These are phyloP conservation scores for Epinephelus awoara DNA, from an alignment of 2,797 vertebrate species.

Conservation along the genomic window DNA sequence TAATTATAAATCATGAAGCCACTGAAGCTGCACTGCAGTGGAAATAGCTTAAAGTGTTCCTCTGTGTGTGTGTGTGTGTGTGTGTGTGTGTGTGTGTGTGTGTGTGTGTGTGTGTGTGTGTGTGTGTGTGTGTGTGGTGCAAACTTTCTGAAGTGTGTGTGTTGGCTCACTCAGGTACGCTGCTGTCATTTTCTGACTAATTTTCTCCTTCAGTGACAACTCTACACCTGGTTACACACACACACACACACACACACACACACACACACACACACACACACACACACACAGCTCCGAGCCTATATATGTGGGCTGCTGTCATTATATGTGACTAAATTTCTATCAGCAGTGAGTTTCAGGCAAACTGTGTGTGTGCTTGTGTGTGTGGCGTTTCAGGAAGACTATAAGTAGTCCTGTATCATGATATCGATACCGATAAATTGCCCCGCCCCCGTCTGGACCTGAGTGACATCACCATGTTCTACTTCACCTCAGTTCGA, in stretches of 20 bases:
- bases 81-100: slow-evolving; percentile 3
- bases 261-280: slow-evolving; percentile 3
- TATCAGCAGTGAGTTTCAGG: slow-evolving; percentile 7
- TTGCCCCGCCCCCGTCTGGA: too few species aligned
- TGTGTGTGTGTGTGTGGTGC: neutral
- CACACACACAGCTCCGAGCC: slow-evolving; percentile 1
- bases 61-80: slow-evolving; percentile 5
- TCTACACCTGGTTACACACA: slow-evolving; percentile 42
- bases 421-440: too few species aligned
- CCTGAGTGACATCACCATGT: too few species aligned
- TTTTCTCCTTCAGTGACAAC: slow-evolving; percentile 66
- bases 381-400: neutral
- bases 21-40: slow-evolving; percentile 5
- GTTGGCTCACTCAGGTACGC: slow-evolving; percentile 35
- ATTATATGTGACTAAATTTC: slow-evolving; percentile 20
- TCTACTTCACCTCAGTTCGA: too few species aligned
- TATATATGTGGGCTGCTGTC: slow-evolving; percentile 20
- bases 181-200: slow-evolving; percentile 57
- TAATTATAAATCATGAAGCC: slow-evolving; percentile 18
- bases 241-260: slow-evolving; percentile 29
- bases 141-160: slow-evolving; percentile 40
- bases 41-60: neutral
- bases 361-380: neutral
- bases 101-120: slow-evolving; percentile 7
- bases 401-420: too few species aligned